phyloP scores from a whole-genome alignment of 2,113 vertebrate genomes.

The Dipodomys spectabilis region DNA sequence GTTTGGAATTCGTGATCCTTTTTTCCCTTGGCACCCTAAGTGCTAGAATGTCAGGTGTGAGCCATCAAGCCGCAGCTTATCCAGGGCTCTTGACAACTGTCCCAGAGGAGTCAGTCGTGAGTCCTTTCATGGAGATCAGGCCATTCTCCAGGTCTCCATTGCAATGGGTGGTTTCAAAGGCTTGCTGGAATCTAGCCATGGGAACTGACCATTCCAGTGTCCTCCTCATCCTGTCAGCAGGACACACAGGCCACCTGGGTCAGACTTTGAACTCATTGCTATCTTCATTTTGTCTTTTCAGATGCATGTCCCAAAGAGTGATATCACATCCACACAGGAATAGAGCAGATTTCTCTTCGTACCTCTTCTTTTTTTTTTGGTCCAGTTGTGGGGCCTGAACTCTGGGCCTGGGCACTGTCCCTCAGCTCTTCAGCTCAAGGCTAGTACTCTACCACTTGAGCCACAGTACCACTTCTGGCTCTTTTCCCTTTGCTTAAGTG shows the following conservation, averaged over 20 bases:
- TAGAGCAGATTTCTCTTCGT: neutral
- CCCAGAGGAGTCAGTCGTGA: neutral
- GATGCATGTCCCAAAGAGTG: accelerated
- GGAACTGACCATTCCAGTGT: accelerated
- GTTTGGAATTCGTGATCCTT: neutral
- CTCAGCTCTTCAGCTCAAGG: too few relatives aligned
- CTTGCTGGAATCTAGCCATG: neutral
- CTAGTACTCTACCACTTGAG: too few relatives aligned
- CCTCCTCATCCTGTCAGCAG: neutral
- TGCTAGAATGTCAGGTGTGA: neutral
- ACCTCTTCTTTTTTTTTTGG: too few relatives aligned
- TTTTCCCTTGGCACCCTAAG: neutral
- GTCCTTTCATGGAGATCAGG: accelerated
- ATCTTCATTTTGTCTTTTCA: neutral
- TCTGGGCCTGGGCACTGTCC: too few relatives aligned
- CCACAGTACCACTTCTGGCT: too few relatives aligned
- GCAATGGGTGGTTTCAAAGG: neutral
- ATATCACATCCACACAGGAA: neutral
- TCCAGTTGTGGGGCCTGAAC: too few relatives aligned
- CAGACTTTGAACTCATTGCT: neutral
- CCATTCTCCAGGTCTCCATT: neutral
- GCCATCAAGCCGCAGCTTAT: neutral
- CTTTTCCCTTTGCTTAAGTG: too few relatives aligned
- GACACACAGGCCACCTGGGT: neutral
- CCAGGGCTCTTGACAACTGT: neutral